A percentile compares a stretch with the other conserved stretches of the same genome.
phyloP scores from a whole-genome alignment of 2,888 invertebrate genomes.

The Ametastegia equiseti region DNA sequence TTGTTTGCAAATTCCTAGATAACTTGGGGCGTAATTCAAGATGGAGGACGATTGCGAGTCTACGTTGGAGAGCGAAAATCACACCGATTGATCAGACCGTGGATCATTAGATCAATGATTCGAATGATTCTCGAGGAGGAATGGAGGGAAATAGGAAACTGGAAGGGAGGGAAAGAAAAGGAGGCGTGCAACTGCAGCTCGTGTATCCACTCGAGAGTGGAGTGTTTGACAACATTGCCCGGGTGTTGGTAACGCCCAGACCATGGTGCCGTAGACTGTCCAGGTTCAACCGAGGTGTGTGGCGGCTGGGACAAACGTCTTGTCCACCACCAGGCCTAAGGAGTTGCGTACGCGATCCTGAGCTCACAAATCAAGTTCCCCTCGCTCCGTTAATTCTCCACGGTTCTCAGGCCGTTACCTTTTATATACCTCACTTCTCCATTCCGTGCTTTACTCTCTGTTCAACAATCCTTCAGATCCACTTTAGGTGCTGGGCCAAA shows the following conservation, averaged over 20 bases:
- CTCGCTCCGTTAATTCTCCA: constrained; percentile 25
- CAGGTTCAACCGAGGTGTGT: constrained; percentile 6
- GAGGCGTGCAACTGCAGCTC: constrained; percentile 43
- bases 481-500: constrained; percentile 16
- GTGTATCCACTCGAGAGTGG: constrained; percentile 59
- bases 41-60: background rate
- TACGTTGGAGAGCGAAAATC: background rate
- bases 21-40: background rate
- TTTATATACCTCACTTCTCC: too few relatives aligned
- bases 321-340: background rate
- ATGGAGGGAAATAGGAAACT: background rate
- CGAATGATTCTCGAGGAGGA: background rate
- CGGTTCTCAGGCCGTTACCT: constrained; percentile 27
- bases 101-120: background rate
- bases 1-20: background rate
- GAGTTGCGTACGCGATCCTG: constrained; percentile 37
- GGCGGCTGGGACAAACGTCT: constrained; percentile 38
- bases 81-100: background rate
- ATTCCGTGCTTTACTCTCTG: background rate
- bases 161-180: constrained; percentile 23
- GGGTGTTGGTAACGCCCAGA: constrained; percentile 35
- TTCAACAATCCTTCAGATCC: background rate
- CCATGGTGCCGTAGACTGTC: background rate
- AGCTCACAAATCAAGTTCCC: constrained; percentile 42
- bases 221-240: constrained; percentile 64